These are phyloP conservation scores for Connochaetes taurinus DNA, from an alignment of 2,113 vertebrate species.

Conservation along the genomic window DNA sequence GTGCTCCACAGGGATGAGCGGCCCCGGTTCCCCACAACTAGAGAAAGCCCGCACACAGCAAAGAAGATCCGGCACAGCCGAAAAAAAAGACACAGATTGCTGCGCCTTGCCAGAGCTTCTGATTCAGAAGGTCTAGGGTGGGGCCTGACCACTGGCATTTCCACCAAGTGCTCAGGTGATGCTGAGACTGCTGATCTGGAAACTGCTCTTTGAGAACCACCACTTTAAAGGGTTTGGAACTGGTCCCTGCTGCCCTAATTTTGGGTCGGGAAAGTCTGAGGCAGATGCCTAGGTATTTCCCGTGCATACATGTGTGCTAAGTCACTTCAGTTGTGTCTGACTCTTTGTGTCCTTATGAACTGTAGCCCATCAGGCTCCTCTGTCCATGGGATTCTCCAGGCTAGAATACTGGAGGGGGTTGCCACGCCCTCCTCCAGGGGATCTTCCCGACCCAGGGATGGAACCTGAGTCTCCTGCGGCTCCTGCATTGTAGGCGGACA, in stretches of 20 bases:
- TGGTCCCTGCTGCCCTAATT: background rate
- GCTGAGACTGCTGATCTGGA: background rate
- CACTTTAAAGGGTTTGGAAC: background rate
- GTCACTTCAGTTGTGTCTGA: background rate
- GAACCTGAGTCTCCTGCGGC: background rate
- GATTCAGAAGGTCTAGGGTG: background rate
- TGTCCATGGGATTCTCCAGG: background rate
- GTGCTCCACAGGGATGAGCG: background rate
- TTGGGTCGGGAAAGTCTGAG: background rate
- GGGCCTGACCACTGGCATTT: background rate
- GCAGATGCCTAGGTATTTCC: background rate
- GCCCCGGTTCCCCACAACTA: background rate
- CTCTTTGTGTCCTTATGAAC: background rate
- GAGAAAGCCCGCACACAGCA: background rate
- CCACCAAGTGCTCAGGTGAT: background rate
- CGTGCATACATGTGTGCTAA: background rate
- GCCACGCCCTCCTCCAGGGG: background rate
- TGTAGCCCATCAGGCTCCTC: background rate
- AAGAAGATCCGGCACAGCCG: background rate
- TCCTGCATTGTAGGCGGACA: background rate
- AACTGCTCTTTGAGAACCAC: background rate
- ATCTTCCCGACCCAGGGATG: background rate
- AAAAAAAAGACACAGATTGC: background rate
- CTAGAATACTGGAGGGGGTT: background rate
- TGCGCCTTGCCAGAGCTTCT: background rate